These are phyloP conservation scores for Thalpophila matura DNA, from an alignment of 2,888 invertebrate genomes.

Conservation along the genomic window DNA sequence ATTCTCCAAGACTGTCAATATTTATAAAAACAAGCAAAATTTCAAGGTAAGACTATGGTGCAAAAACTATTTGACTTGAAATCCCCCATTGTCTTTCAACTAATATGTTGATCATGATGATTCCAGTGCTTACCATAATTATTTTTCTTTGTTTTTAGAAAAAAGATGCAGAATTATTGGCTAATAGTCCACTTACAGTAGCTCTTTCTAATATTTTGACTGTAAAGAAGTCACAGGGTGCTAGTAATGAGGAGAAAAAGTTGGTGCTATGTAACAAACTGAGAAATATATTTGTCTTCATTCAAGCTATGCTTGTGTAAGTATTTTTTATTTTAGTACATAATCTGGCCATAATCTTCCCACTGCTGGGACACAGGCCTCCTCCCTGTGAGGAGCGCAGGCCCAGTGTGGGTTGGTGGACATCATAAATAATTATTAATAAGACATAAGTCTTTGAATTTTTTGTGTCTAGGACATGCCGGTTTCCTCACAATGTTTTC, in stretches of 20 bases:
- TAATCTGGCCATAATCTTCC: too few species aligned
- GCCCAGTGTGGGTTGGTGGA: too few species aligned
- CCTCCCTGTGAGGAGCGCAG: too few species aligned
- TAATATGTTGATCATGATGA: too few species aligned
- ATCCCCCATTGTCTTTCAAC: too few species aligned
- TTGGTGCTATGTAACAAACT: slow-evolving; percentile 70
- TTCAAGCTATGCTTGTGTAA: slow-evolving; percentile 88
- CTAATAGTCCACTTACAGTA: slow-evolving; percentile 67
- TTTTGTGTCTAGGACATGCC: too few species aligned
- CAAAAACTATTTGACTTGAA: too few species aligned
- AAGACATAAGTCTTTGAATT: too few species aligned
- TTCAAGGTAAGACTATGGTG: slow-evolving; percentile 45
- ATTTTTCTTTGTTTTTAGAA: slow-evolving; percentile 49
- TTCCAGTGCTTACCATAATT: too few species aligned
- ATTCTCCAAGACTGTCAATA: slow-evolving; percentile 75
- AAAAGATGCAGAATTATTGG: slow-evolving; percentile 47
- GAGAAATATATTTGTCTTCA: slow-evolving; percentile 80
- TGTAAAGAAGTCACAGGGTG: slow-evolving; percentile 55
- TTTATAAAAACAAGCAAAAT: slow-evolving; percentile 67
- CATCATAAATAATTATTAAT: too few species aligned
- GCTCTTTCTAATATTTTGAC: slow-evolving; percentile 67
- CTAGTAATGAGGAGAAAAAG: slow-evolving; percentile 64
- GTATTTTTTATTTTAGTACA: slow-evolving; percentile 59
- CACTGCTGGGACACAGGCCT: too few species aligned
- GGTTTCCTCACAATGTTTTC: too few species aligned